A percentile compares a stretch with the other conserved stretches of the same genome.
Evolutionary conservation across 2,888 invertebrate genomes (phyloP).

Genomic region (Nomada fabriciana): DNA sequence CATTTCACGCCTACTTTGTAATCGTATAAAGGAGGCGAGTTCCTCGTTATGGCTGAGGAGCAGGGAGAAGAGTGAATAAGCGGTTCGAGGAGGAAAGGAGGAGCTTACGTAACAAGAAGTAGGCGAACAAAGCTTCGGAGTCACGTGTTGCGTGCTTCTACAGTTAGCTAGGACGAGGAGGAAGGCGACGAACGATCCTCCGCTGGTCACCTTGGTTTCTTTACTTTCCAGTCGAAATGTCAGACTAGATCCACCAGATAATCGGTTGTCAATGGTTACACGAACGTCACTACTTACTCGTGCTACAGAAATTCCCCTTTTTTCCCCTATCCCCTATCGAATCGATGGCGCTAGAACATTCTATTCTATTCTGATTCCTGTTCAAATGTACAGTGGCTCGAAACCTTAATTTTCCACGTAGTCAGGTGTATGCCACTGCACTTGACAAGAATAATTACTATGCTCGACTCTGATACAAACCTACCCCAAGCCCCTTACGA

Average conservation of each 20-base stretch:
- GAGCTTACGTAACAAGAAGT: constrained; percentile 64
- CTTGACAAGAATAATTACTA: no score
- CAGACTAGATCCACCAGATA: constrained; percentile 47
- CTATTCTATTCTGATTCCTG: no score
- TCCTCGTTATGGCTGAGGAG: background rate
- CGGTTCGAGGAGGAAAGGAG: background rate
- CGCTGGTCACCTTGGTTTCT: constrained; percentile 15
- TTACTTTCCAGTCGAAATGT: constrained; percentile 43
- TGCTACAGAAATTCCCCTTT: no score
- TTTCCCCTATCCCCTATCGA: no score
- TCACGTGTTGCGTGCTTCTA: constrained; percentile 59
- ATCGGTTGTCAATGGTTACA: background rate
- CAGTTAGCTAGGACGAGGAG: constrained; percentile 36
- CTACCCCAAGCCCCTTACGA: no score
- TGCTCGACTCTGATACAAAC: no score
- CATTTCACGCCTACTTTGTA: background rate
- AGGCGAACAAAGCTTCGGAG: constrained; percentile 56
- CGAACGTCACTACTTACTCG: background rate
- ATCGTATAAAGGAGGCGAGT: constrained; percentile 1
- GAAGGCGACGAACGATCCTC: background rate
- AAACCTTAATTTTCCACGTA: no score
- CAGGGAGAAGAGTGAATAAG: background rate
- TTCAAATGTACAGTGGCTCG: no score
- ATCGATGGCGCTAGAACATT: no score
- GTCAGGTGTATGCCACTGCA: no score